phyloP scores from a whole-genome alignment of 2,113 vertebrate species.

The Antechinus stuartii region DNA sequence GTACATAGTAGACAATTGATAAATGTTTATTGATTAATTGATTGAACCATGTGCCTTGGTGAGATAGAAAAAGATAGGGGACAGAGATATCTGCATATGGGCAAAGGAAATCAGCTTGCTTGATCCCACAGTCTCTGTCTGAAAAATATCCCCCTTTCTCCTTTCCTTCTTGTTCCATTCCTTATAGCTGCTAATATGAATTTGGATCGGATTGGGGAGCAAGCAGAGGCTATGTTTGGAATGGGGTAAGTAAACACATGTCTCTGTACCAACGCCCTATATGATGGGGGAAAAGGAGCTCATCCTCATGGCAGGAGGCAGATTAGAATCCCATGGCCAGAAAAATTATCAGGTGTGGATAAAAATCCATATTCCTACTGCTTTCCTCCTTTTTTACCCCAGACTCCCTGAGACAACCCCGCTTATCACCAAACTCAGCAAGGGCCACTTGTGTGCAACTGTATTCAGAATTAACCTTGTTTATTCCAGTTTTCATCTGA shows the following conservation, averaged over 20 bases:
- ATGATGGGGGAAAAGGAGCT: neutral
- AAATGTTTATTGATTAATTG: neutral
- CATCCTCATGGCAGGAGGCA: neutral
- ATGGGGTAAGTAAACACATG: conserved; percentile 88
- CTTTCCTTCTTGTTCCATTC: neutral
- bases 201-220: conserved; percentile 95
- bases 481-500: neutral
- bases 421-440: neutral
- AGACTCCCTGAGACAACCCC: neutral
- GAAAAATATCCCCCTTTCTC: neutral
- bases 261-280: neutral
- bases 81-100: neutral
- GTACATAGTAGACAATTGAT: neutral
- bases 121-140: neutral
- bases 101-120: neutral
- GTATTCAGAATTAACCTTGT: neutral
- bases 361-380: neutral
- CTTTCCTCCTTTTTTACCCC: neutral
- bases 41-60: neutral
- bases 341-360: neutral
- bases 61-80: neutral
- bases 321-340: neutral
- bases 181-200: conserved; percentile 91
- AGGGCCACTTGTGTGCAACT: neutral
- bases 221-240: conserved; percentile 98